Conservation (phyloP, 2,113 vertebrate species). For the Nibea albiflora region DNA sequence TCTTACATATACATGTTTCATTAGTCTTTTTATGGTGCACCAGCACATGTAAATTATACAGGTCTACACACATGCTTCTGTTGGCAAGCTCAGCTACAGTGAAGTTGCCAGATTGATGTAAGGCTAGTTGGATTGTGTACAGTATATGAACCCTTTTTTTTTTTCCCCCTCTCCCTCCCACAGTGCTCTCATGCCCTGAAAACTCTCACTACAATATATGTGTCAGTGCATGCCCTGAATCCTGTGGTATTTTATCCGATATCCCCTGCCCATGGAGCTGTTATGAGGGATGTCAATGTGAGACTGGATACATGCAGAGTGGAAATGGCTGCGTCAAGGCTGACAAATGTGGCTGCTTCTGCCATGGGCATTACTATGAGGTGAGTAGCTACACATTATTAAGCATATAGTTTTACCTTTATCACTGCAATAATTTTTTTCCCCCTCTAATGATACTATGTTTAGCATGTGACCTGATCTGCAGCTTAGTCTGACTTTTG, state of each 20-base stretch:
- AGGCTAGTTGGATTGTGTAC: slow-evolving; percentile 16
- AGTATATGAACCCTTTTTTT: slow-evolving; percentile 13
- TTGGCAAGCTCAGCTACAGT: slow-evolving; percentile 21
- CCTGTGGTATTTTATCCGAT: slow-evolving; percentile 48
- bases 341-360: slow-evolving; percentile 56
- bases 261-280: slow-evolving; percentile 46
- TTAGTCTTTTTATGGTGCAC: slow-evolving; percentile 14
- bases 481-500: neutral
- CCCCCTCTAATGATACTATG: too few species aligned
- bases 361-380: slow-evolving; percentile 46
- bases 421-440: neutral
- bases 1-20: slow-evolving; percentile 24
- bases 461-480: neutral
- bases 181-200: slow-evolving; percentile 52
- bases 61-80: slow-evolving; percentile 26
- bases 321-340: slow-evolving; percentile 46
- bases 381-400: slow-evolving; percentile 9
- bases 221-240: slow-evolving; percentile 50
- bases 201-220: slow-evolving; percentile 60
- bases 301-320: slow-evolving; percentile 41
- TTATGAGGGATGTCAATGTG: slow-evolving; percentile 62
- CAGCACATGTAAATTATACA: slow-evolving; percentile 34
- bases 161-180: neutral
- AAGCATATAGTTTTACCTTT: neutral
- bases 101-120: slow-evolving; percentile 32